Evolutionary conservation across 2,113 vertebrate species (phyloP).

Genomic region (Oncorhynchus mykiss): DNA sequence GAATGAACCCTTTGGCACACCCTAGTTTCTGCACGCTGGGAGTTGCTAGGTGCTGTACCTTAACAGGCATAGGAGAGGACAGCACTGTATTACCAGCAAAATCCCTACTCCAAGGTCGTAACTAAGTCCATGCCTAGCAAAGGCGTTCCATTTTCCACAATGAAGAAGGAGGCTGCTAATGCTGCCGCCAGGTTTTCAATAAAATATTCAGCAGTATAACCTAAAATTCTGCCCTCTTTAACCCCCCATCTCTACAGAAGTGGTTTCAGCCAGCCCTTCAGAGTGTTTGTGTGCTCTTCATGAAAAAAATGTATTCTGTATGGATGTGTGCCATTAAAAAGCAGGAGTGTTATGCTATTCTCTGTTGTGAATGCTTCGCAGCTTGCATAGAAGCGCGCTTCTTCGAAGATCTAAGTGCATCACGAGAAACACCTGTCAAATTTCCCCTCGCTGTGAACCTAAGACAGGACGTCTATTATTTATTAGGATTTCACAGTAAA

Average conservation of each 20-base stretch:
- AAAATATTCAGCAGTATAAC: conserved; percentile 32
- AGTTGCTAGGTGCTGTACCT: neutral
- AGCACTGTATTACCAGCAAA: neutral
- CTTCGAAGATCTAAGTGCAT: conserved; percentile 28
- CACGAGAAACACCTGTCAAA: conserved; percentile 52
- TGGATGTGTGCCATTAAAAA: conserved; percentile 28
- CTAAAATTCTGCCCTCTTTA: conserved; percentile 22
- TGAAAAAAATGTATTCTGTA: neutral
- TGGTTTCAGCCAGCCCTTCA: conserved; percentile 34
- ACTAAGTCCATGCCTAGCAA: neutral
- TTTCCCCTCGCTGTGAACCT: conserved; percentile 59
- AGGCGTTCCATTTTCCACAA: conserved; percentile 1
- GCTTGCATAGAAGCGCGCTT: conserved; percentile 24
- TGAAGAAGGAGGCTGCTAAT: neutral
- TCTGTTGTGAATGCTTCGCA: conserved; percentile 6
- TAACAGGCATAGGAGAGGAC: neutral
- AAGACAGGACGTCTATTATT: conserved; percentile 50
- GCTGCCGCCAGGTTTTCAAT: too few relatives aligned
- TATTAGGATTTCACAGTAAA: conserved; percentile 45
- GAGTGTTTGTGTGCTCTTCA: conserved; percentile 14
- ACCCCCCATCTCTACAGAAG: conserved; percentile 26
- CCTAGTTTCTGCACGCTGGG: neutral
- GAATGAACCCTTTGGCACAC: conserved; percentile 23
- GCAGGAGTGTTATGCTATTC: neutral
- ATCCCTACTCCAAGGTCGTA: neutral